Evolutionary conservation across 2,888 invertebrate species (phyloP).

Genomic region (Digitonthophagus gazella): DNA sequence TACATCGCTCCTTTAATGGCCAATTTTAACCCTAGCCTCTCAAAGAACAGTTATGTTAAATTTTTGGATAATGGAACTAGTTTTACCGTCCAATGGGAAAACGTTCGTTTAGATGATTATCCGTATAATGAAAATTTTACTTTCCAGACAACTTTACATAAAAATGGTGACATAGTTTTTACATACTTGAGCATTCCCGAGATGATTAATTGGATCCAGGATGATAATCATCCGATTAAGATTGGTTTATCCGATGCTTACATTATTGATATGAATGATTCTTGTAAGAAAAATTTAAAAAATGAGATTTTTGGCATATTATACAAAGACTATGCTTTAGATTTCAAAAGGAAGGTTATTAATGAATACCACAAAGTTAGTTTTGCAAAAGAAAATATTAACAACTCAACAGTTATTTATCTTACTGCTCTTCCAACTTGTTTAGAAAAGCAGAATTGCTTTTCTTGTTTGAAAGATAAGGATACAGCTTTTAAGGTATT

Average conservation of each 20-base stretch:
- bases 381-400: constrained; percentile 73
- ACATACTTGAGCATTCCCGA: constrained; percentile 85
- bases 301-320: not conserved
- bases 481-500: constrained; percentile 46
- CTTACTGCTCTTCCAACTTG: constrained; percentile 84
- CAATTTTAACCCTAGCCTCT: constrained; percentile 91
- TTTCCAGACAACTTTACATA: constrained; percentile 84
- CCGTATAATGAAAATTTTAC: constrained; percentile 75
- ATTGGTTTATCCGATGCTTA: constrained; percentile 98
- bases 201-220: constrained; percentile 73
- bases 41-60: constrained; percentile 76
- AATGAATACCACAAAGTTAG: constrained; percentile 94
- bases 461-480: constrained; percentile 66
- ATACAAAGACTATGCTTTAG: constrained; percentile 54
- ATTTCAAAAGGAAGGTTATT: constrained; percentile 87
- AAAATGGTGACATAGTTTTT: constrained; percentile 89
- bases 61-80: constrained; percentile 87
- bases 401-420: constrained; percentile 77
- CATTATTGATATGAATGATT: constrained; percentile 81
- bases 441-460: constrained; percentile 71
- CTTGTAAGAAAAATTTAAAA: constrained; percentile 63
- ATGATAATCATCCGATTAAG: constrained; percentile 91
- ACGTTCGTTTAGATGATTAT: constrained; percentile 81
- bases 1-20: constrained; percentile 99
- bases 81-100: constrained; percentile 93